Evolutionary conservation across 2,113 vertebrate genomes (phyloP).

Genomic region (Microtus richardsoni): DNA sequence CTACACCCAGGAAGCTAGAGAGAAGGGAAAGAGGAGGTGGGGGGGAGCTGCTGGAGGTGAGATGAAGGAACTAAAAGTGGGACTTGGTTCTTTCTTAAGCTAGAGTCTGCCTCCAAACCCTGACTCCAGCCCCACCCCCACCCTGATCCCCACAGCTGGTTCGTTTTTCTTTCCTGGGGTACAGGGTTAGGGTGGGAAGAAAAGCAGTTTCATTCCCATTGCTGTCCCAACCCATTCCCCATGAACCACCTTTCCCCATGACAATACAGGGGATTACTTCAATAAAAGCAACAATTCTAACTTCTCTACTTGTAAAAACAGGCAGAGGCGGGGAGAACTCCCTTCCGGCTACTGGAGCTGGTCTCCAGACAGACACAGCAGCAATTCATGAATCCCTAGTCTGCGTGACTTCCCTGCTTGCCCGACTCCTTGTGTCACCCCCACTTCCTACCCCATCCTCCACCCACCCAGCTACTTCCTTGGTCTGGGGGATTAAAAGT

Average conservation of each 20-base stretch:
- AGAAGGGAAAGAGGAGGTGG: not conserved
- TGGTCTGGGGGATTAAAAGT: conserved; percentile 20
- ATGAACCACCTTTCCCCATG: not conserved
- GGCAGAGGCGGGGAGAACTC: conserved; percentile 63
- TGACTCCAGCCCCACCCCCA: not conserved
- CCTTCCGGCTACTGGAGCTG: conserved; percentile 55
- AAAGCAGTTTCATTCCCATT: conserved; percentile 24
- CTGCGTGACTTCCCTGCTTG: conserved; percentile 70
- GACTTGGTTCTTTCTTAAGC: conserved; percentile 49
- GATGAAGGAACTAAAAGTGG: not conserved
- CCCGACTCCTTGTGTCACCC: not conserved
- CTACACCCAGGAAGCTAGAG: not conserved
- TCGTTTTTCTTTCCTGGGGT: not conserved
- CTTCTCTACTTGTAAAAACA: conserved; percentile 74
- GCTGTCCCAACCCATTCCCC: conserved; percentile 5
- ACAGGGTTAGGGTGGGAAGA: conserved; percentile 27
- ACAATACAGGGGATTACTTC: conserved; percentile 34
- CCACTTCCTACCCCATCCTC: conserved; percentile 2
- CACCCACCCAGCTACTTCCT: not conserved
- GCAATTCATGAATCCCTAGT: conserved; percentile 75
- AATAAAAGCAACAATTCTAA: conserved; percentile 65
- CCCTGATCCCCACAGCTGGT: not conserved
- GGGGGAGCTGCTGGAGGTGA: conserved; percentile 21
- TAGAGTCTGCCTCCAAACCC: not conserved
- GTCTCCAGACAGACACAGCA: conserved; percentile 70